phyloP scores from a whole-genome alignment of 2,797 vertebrate genomes.

The Falco naumanni region DNA sequence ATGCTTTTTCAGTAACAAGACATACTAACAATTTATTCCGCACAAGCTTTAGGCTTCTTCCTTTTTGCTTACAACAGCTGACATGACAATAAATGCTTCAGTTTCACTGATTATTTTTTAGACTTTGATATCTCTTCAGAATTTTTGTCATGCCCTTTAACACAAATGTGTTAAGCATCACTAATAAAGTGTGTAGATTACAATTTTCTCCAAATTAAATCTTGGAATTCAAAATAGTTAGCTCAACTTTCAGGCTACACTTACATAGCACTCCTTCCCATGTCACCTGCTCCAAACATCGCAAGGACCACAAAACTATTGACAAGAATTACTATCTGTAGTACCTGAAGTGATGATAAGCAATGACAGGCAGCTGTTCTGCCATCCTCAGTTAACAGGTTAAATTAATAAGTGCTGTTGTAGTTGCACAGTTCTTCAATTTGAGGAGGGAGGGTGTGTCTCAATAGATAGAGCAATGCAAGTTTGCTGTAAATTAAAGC shows the following conservation, averaged over 20 bases:
- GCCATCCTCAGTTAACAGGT: not conserved
- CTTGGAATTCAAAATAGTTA: not conserved
- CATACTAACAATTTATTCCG: not conserved
- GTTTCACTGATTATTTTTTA: not conserved
- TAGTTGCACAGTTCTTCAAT: not conserved
- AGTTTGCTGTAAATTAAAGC: not conserved
- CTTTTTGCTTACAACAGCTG: not conserved
- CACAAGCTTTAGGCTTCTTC: not conserved
- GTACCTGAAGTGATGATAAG: not conserved
- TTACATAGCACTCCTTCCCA: not conserved
- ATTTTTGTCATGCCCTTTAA: not conserved
- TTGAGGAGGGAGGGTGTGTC: not conserved
- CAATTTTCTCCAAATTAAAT: not conserved
- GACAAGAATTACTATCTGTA: not conserved
- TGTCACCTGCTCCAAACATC: not conserved
- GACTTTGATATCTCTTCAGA: not conserved
- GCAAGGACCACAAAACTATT: not conserved
- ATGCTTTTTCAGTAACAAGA: not conserved
- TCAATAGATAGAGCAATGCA: not conserved
- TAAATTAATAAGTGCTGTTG: not conserved
- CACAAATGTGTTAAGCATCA: not conserved
- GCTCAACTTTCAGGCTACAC: not conserved
- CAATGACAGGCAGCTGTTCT: not conserved
- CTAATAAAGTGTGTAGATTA: fast-evolving
- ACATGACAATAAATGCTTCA: not conserved